Base-by-base conservation (phyloP, 2,113 vertebrate genomes). In the Etia nguti region DNA sequence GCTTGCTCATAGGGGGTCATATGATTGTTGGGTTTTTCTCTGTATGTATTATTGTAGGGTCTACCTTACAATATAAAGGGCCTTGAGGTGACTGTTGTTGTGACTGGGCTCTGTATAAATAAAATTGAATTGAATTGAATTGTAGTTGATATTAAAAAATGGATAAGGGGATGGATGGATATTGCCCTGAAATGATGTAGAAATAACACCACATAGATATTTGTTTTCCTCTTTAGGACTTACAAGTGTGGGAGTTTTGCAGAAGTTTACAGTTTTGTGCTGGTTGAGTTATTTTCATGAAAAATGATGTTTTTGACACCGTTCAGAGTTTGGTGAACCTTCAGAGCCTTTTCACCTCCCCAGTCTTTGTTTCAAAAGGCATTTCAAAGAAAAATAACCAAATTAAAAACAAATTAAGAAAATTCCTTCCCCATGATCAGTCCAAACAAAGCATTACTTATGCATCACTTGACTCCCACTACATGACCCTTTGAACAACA, bases 371-470 rank as follows among this genome's bases (percentile, higher is more conserved):
- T 90, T 89, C 79, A 85, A 52, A 77, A 81, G 56, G 31, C 55
- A 8, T 90, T 92, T 80, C 84, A 90, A 92, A 93, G 81, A 85
- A 80, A 86, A 93, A 88, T 88, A 91, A 91, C 82, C 90, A 83
- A 94, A 92, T 95, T 94, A 92, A 87, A 87, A 82, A 24, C 56
- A 85, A 95, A 94, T 90, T 89, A 88, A 89, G 81, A 84, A 83
- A 92, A 92, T 92, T 88, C 87, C 77, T 88, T 90, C 85, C 83
- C 77, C 60, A 29, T 75, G 90, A 91, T 90, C 85, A 85, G 90
- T 85, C 90, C 81, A 94, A 94, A 94, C 93, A 95, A 94, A 93
- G 90, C 91, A 88, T 92, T 90, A 88, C 92, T 92, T 94, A 94
- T 95, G 93, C 93, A 94, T 93, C 92, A 91, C 91, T 91, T 88